Percentiles rank a stretch among this genome's conserved stretches.
Evolutionary conservation across 2,113 vertebrate species (phyloP).

Genomic region (Tupaia chinensis): DNA sequence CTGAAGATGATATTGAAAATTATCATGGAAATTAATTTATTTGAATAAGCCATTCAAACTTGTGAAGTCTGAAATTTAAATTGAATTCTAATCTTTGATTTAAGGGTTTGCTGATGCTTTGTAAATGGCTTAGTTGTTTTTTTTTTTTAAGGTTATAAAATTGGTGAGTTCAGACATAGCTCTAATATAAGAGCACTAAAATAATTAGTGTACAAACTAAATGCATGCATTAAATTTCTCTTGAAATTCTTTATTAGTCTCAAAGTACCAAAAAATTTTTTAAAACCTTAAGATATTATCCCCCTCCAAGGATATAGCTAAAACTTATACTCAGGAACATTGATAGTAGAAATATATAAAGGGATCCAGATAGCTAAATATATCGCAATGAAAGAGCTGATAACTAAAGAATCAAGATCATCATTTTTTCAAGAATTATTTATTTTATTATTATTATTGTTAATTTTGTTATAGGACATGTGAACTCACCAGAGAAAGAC

Average conservation of each 20-base stretch:
- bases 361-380: not conserved
- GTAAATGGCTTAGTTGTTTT: not conserved
- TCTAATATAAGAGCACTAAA: conserved; percentile 47
- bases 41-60: conserved; percentile 34
- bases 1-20: conserved; percentile 50
- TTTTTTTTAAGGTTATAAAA: conserved; percentile 1
- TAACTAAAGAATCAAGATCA: not conserved
- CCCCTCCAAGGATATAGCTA: not conserved
- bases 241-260: conserved; percentile 35
- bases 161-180: not conserved
- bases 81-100: conserved; percentile 51
- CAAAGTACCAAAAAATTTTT: not conserved
- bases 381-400: not conserved
- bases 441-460: too few species aligned
- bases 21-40: conserved; percentile 35
- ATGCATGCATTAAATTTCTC: conserved; percentile 15
- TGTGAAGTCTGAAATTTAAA: conserved; percentile 34
- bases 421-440: not conserved
- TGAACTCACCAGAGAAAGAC: too few species aligned
- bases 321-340: not conserved
- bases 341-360: not conserved
- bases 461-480: too few species aligned
- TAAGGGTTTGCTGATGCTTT: not conserved
- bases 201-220: conserved; percentile 51
- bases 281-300: not conserved